Conservation (phyloP, 2,113 vertebrate species). For the Vicugna pacos region DNA sequence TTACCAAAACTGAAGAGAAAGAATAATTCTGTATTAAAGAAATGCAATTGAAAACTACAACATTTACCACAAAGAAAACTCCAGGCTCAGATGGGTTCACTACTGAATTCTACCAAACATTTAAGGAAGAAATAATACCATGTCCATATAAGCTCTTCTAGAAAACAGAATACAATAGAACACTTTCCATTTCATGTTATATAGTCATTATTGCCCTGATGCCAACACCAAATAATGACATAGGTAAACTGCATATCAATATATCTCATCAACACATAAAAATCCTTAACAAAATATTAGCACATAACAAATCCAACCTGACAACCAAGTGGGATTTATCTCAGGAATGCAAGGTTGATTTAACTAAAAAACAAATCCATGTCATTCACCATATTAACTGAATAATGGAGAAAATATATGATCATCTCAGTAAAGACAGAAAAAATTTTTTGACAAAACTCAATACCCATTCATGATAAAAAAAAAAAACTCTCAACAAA, state of each 20-base stretch:
- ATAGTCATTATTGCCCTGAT: not conserved
- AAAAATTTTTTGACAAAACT: not conserved
- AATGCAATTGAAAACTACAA: not conserved
- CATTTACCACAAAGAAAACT: not conserved
- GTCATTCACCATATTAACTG: not conserved
- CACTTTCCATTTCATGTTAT: not conserved
- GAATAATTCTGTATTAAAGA: not conserved
- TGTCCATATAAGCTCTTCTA: not conserved
- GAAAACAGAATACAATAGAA: not conserved
- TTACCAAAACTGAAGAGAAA: conserved; percentile 36
- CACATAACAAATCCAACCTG: not conserved
- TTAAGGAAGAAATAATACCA: not conserved
- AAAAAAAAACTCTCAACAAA: conserved; percentile 28
- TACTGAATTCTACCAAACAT: not conserved
- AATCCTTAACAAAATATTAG: conserved; percentile 8
- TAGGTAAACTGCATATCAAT: not conserved
- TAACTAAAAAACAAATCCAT: not conserved
- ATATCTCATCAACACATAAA: not conserved
- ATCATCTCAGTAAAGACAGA: not conserved
- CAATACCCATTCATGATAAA: not conserved
- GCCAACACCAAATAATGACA: not conserved
- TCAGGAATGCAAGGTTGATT: conserved; percentile 1
- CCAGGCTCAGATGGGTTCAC: not conserved
- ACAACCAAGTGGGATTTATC: not conserved
- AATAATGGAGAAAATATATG: not conserved